Conservation (phyloP, 64 coral and sea anemone genomes). For the Platygyra sinensis region DNA sequence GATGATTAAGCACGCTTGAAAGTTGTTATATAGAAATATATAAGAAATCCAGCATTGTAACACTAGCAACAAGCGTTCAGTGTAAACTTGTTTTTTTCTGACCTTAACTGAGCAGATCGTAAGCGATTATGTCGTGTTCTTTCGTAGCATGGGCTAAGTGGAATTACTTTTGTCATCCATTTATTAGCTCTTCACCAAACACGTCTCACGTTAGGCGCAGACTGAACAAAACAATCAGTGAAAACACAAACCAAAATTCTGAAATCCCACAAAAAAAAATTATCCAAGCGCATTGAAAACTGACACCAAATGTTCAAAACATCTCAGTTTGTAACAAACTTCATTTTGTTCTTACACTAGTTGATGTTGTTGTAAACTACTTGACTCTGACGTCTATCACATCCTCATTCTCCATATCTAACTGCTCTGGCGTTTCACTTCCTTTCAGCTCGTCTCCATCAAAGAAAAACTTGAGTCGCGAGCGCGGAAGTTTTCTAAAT, state of each 20-base stretch:
- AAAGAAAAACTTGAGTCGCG: conserved; percentile 80
- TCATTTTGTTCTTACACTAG: not conserved
- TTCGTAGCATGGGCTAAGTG: too few relatives aligned
- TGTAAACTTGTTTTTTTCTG: too few relatives aligned
- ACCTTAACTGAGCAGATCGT: too few relatives aligned
- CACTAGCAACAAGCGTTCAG: too few relatives aligned
- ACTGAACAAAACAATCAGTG: not conserved
- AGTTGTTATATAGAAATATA: too few relatives aligned
- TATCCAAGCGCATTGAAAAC: not conserved
- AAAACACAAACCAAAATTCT: not conserved
- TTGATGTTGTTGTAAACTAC: not conserved
- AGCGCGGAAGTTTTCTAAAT: conserved; percentile 67
- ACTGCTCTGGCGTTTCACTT: conserved; percentile 74
- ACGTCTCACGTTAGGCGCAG: not conserved
- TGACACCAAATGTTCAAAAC: not conserved
- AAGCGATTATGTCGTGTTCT: too few relatives aligned
- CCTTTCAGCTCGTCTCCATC: conserved; percentile 78
- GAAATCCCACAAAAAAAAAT: not conserved
- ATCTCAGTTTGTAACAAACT: not conserved
- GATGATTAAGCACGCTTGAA: too few relatives aligned
- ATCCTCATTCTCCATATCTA: conserved; percentile 95
- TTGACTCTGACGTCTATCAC: conserved; percentile 80
- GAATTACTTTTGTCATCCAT: not conserved
- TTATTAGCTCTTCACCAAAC: not conserved
- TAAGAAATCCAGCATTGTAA: too few relatives aligned